phyloP scores from a whole-genome alignment of 1,140 invertebrate genomes.

The Aphelinus atriplicis region DNA sequence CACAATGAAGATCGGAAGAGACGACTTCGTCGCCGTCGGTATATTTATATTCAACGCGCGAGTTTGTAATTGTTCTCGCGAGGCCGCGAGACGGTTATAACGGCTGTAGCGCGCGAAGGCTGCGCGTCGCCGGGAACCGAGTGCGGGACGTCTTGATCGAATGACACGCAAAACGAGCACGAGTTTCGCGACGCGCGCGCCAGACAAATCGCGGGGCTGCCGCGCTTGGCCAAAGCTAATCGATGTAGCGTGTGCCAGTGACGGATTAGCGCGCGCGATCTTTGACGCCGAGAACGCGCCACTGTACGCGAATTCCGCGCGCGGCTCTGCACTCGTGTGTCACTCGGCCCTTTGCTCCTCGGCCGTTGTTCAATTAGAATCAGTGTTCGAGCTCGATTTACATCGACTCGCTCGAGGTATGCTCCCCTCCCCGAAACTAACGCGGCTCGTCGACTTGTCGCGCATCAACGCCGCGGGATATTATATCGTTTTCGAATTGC shows the following conservation, averaged over 20 bases:
- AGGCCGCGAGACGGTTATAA: too few relatives aligned
- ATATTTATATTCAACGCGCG: neutral
- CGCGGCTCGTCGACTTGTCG: too few relatives aligned
- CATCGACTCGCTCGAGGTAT: neutral
- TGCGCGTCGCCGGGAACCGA: neutral
- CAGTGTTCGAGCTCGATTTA: slow-evolving; percentile 5
- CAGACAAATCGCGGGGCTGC: slow-evolving; percentile 49
- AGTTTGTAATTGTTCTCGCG: neutral
- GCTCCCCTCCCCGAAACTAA: neutral
- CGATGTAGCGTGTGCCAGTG: slow-evolving; percentile 53
- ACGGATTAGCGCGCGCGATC: slow-evolving; percentile 47
- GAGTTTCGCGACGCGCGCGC: slow-evolving; percentile 1
- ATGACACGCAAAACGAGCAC: slow-evolving; percentile 16
- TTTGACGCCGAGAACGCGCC: slow-evolving; percentile 42
- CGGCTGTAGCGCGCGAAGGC: neutral
- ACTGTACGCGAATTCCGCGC: too few relatives aligned
- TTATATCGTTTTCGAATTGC: slow-evolving; percentile 14
- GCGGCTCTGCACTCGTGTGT: too few relatives aligned
- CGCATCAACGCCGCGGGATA: too few relatives aligned
- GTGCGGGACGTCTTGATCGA: slow-evolving; percentile 23
- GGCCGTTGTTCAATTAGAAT: neutral
- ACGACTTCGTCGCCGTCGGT: too few relatives aligned
- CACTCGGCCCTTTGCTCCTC: neutral
- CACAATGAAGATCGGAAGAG: too few relatives aligned
- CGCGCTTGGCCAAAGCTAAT: slow-evolving; percentile 49